Base-by-base conservation (phyloP, 2,113 vertebrate genomes). In the Lepisosteus oculatus region DNA sequence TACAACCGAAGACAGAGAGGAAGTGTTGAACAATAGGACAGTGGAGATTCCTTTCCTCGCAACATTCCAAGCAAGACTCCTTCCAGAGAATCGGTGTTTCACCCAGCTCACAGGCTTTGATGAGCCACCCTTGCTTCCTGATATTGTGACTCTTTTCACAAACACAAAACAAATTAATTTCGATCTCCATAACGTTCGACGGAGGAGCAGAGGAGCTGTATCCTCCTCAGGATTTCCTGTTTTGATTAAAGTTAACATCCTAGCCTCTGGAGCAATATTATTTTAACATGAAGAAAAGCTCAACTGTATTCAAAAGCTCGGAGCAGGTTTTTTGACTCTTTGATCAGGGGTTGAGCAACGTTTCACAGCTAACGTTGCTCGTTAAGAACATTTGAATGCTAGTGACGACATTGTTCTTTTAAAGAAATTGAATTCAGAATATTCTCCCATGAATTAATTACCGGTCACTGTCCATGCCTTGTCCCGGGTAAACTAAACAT, bases 51-150 rank as follows among this genome's bases (percentile, higher is more conserved):
- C 94, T 96, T 98, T 98, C 97, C 95, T 89, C 80, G 81, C 79
- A 3, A 81, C 94, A 95, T 94, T 94, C 94, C 95, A 95, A 90
- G 93, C 92, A 94, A 87, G 91, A 90, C 80, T 93, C 92, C 91
- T 69, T 73, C 92, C 89, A 89, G 91, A 89, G 91, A 93, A 93
- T 93, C 92, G 94, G 94, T 85, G 91, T 92, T 86, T 85, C 80
- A 91, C 86, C 90, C 89, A 72, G 88, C 80, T 78, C 80, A 79
- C 67, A 78, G 54, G 87, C 96, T 99, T 98, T 99, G 97, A 98
- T 99, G 97, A 98, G 93, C 92, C 94, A 90, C 95, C 90, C 94
- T 94, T 88, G 92, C 94, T 99, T 99, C 97, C 97, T 99, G 97
- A 97, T 96, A 98, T 98, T 98, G 96, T 98, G 93, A 93, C 93